Conservation (phyloP, 1,140 invertebrate species). For the Drosophila quadrilineata region DNA sequence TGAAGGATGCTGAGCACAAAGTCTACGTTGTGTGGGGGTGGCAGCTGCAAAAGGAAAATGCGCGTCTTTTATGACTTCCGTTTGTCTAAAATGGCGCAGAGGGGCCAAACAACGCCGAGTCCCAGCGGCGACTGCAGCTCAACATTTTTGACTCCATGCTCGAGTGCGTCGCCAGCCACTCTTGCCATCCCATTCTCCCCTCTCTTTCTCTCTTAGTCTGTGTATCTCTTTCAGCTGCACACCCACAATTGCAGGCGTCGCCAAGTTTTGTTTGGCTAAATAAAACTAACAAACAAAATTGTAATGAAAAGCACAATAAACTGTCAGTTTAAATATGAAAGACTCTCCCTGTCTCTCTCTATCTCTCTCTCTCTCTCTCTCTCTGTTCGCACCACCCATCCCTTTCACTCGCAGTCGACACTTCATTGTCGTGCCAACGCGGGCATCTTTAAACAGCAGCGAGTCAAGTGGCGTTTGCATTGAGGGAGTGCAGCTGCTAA, state of each 20-base stretch:
- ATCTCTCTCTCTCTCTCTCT: not conserved
- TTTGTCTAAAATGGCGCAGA: slow-evolving; percentile 68
- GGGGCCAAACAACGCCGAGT: slow-evolving; percentile 39
- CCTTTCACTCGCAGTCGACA: slow-evolving; percentile 26
- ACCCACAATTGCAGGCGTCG: slow-evolving; percentile 1
- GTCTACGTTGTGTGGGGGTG: not conserved
- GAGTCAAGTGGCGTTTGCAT: slow-evolving; percentile 57
- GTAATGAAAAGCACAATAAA: slow-evolving; percentile 78
- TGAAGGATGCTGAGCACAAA: not conserved
- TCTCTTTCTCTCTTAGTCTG: not conserved
- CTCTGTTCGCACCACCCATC: not conserved
- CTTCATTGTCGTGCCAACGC: slow-evolving; percentile 42
- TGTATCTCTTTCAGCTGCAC: too few relatives aligned
- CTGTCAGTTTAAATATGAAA: slow-evolving; percentile 79
- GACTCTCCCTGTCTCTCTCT: slow-evolving; percentile 17
- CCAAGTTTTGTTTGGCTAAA: slow-evolving; percentile 53
- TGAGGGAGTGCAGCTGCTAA: slow-evolving; percentile 34
- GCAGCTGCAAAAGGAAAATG: slow-evolving; percentile 48
- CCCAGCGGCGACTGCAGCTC: slow-evolving; percentile 37
- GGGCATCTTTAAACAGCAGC: slow-evolving; percentile 33
- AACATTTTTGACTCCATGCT: slow-evolving; percentile 46
- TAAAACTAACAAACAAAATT: slow-evolving; percentile 67
- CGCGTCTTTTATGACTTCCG: slow-evolving; percentile 78
- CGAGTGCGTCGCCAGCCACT: slow-evolving; percentile 38
- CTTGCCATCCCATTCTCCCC: not conserved